phyloP scores from a whole-genome alignment of 2,797 vertebrate species.

The Notolepis coatsorum region DNA sequence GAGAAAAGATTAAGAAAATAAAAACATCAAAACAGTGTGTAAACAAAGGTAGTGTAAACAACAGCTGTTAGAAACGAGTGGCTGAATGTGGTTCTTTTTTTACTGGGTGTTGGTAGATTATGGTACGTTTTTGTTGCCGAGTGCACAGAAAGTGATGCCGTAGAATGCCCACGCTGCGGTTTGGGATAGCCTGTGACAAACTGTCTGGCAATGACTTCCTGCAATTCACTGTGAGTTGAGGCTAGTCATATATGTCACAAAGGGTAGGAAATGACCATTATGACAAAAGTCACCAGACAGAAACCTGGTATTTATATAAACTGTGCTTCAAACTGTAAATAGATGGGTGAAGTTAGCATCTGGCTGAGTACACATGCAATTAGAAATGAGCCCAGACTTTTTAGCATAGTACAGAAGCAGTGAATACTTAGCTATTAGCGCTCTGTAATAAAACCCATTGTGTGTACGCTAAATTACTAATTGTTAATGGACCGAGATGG shows the following conservation, averaged over 20 bases:
- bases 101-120: neutral
- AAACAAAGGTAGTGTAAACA: neutral
- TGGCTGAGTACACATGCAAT: no score
- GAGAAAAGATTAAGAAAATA: neutral
- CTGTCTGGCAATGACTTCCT: constrained; percentile 3
- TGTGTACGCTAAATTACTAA: neutral
- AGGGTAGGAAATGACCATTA: neutral
- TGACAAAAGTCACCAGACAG: neutral
- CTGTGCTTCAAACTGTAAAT: neutral
- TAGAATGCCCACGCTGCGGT: neutral
- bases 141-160: neutral
- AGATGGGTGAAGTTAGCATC: no score
- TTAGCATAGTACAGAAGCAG: neutral
- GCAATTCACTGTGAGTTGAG: neutral
- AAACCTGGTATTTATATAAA: neutral
- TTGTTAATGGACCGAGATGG: neutral
- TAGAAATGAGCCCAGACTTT: no score
- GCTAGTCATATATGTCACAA: neutral
- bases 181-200: neutral
- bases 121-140: no score
- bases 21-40: constrained; percentile 8
- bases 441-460: neutral
- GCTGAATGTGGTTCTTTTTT: neutral
- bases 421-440: neutral
- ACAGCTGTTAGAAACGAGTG: neutral